Evolutionary conservation across 2,797 vertebrate genomes (phyloP).

Genomic region (Mormyrops boulengeri): DNA sequence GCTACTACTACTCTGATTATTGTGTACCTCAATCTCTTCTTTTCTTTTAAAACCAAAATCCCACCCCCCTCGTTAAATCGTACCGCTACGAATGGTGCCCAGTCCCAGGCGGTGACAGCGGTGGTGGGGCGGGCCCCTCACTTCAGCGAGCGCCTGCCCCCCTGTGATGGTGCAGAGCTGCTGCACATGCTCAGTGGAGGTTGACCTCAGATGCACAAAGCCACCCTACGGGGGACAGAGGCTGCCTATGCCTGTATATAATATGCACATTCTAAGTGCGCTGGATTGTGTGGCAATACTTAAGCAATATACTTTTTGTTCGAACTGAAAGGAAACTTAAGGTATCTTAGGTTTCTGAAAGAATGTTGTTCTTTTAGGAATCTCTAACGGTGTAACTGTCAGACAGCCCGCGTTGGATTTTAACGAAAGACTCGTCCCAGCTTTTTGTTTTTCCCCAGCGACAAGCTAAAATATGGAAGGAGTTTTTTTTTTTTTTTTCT

Average conservation of each 20-base stretch:
- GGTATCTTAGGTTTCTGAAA: constrained; percentile 23
- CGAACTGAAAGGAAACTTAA: not conserved
- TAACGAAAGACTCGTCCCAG: constrained; percentile 4
- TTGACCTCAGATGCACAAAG: not conserved
- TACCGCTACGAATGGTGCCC: not conserved
- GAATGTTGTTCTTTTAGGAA: constrained; percentile 39
- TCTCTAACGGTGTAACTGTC: not conserved
- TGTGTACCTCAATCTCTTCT: constrained; percentile 12
- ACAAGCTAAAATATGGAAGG: constrained; percentile 27
- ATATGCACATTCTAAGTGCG: not conserved
- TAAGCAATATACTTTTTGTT: constrained; percentile 15
- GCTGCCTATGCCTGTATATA: not conserved
- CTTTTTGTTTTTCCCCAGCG: constrained; percentile 34
- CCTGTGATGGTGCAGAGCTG: not conserved
- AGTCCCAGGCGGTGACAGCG: not conserved
- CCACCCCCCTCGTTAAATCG: not conserved
- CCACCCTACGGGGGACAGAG: too few species aligned
- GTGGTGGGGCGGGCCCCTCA: constrained; percentile 1
- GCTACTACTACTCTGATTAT: constrained; percentile 8
- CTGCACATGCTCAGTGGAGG: not conserved
- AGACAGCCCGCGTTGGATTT: constrained; percentile 53
- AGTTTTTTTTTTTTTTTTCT: constrained; percentile 25
- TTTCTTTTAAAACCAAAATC: constrained; percentile 7
- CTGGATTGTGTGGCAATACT: constrained; percentile 10
- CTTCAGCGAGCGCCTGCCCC: not conserved